Percentiles rank a stretch among this genome's conserved stretches.
Conservation (phyloP, 2,797 vertebrate genomes). For the Hypotaenidia philippensis region DNA sequence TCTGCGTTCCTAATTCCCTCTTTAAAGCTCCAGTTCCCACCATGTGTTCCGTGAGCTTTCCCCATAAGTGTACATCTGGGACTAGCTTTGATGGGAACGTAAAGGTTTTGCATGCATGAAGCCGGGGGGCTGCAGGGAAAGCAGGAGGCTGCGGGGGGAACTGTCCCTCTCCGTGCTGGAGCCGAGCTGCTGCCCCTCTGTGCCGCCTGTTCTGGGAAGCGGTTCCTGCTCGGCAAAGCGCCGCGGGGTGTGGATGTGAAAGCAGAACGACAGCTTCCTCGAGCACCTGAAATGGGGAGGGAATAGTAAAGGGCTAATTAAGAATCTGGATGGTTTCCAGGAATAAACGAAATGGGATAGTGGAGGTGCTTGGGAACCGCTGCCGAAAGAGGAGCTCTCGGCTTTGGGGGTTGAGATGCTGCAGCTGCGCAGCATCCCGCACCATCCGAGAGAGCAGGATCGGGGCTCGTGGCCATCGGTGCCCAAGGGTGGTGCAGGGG, state of each 20-base stretch:
- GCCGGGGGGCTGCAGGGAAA: not conserved
- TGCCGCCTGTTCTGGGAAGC: too few relatives aligned
- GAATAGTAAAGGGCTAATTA: constrained; percentile 16
- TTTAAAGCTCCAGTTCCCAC: not conserved
- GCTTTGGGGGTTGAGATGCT: not conserved
- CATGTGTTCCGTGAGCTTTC: not conserved
- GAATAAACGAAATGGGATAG: not conserved
- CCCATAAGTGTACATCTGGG: not conserved
- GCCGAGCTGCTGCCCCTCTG: not conserved
- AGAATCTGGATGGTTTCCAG: constrained; percentile 13
- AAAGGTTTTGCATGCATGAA: not conserved
- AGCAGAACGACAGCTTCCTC: not conserved
- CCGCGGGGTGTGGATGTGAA: not conserved
- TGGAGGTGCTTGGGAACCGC: not conserved
- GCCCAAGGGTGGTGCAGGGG: not conserved
- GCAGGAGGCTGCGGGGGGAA: not conserved
- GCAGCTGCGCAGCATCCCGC: not conserved
- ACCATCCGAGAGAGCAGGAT: accelerated
- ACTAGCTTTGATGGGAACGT: constrained; percentile 8
- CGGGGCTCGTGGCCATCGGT: accelerated
- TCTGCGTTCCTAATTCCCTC: constrained; percentile 16
- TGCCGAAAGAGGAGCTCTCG: not conserved
- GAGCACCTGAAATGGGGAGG: not conserved
- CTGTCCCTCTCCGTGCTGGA: not conserved
- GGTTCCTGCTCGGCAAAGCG: too few relatives aligned